These are phyloP conservation scores for Lithophane semibrunnea DNA, from an alignment of 2,888 invertebrate species.

Conservation along the genomic window DNA sequence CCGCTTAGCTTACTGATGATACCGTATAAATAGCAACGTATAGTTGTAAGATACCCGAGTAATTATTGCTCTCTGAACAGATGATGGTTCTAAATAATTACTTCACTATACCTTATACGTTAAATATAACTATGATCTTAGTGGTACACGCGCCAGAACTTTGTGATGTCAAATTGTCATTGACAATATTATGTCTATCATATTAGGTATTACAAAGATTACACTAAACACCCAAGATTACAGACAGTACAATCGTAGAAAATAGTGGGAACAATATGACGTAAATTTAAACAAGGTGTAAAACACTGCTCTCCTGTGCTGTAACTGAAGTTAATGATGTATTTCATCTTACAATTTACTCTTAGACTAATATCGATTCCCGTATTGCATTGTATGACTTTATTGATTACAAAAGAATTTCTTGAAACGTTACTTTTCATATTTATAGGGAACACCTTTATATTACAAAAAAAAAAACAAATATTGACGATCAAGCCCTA, in stretches of 20 bases:
- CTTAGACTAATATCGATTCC: conserved; percentile 30
- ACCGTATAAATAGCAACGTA: conserved; percentile 43
- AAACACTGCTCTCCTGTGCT: conserved; percentile 34
- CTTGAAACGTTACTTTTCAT: conserved; percentile 9
- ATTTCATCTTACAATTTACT: conserved; percentile 33
- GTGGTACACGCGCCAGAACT: conserved; percentile 27
- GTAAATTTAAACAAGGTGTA: conserved; percentile 49
- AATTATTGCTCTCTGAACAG: conserved; percentile 55
- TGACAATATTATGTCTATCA: conserved; percentile 46
- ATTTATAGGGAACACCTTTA: neutral
- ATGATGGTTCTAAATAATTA: conserved; percentile 45
- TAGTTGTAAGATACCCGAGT: conserved; percentile 40
- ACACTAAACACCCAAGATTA: conserved; percentile 58
- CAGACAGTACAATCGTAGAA: conserved; percentile 45
- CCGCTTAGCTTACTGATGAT: conserved; percentile 44
- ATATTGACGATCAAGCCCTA: neutral
- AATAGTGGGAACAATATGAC: conserved; percentile 40
- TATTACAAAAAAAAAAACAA: neutral
- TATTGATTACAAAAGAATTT: conserved; percentile 7
- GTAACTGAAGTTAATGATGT: neutral
- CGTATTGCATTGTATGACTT: conserved; percentile 17
- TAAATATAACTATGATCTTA: conserved; percentile 50
- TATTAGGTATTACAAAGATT: conserved; percentile 49
- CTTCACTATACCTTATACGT: conserved; percentile 44
- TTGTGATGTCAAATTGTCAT: conserved; percentile 65